Evolutionary conservation across 2,113 vertebrate genomes (phyloP).

Genomic region (Dipodomys ordii): DNA sequence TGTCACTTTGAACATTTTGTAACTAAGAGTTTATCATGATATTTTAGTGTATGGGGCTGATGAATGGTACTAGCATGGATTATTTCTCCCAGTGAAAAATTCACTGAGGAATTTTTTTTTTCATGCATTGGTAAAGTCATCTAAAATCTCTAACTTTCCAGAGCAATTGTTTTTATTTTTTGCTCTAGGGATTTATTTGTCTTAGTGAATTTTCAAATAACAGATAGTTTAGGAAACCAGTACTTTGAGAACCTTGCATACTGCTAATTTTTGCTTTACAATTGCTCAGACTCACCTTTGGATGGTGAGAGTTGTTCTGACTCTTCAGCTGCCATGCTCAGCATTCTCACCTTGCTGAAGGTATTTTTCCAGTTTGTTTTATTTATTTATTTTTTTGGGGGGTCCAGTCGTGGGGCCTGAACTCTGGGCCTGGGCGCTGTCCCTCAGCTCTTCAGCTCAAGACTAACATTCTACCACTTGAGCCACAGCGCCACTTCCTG

Average conservation of each 20-base stretch:
- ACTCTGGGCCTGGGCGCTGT: no score
- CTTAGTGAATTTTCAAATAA: neutral
- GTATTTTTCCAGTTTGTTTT: neutral
- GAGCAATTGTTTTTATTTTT: neutral
- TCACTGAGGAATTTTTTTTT: neutral
- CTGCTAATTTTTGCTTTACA: neutral
- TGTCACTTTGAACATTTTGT: neutral
- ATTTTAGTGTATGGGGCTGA: neutral
- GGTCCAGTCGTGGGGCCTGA: no score
- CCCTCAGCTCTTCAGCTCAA: no score
- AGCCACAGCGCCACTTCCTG: no score
- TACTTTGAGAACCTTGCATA: neutral
- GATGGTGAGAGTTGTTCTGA: neutral
- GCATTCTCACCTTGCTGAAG: neutral
- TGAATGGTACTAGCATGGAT: neutral
- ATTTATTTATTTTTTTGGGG: no score
- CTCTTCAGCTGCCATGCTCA: neutral
- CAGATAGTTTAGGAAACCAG: neutral
- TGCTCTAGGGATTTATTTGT: neutral
- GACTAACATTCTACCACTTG: no score
- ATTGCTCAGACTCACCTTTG: neutral
- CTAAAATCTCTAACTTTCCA: neutral
- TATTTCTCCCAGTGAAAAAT: conserved; percentile 18
- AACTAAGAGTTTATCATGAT: neutral
- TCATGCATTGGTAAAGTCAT: neutral